Conservation (phyloP, 2,113 vertebrate genomes). For the Pelmatolapia mariae region DNA sequence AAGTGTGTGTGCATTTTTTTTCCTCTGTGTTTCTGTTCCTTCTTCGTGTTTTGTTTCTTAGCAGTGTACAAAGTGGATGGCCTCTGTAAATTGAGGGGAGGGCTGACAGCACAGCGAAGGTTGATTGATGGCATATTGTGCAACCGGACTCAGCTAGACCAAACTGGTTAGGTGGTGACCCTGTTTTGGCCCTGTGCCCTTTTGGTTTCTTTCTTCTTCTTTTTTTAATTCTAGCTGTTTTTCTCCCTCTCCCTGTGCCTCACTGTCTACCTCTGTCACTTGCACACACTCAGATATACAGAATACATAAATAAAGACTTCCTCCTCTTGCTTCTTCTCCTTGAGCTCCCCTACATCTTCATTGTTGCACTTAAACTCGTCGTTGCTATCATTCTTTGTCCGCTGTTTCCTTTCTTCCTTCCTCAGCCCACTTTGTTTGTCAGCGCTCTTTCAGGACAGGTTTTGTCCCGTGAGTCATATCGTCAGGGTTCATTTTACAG, state of each 20-base stretch:
- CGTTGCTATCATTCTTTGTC: slow-evolving; percentile 44
- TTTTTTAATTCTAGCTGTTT: slow-evolving; percentile 2
- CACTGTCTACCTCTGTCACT: background rate
- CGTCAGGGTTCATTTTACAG: slow-evolving; percentile 53
- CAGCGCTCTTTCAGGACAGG: slow-evolving; percentile 51
- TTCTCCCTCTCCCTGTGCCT: background rate
- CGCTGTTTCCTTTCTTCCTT: slow-evolving; percentile 60
- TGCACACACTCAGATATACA: background rate
- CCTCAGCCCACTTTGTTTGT: slow-evolving; percentile 55
- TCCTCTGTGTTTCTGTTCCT: background rate
- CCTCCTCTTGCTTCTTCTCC: slow-evolving; percentile 1
- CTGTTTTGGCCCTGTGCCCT: slow-evolving; percentile 51
- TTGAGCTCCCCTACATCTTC: background rate
- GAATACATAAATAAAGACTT: slow-evolving; percentile 21
- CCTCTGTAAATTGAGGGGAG: slow-evolving; percentile 52
- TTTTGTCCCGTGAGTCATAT: slow-evolving; percentile 60
- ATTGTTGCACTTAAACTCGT: slow-evolving; percentile 38
- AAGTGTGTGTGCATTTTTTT: background rate
- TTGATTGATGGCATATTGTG: slow-evolving; percentile 78
- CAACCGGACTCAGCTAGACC: slow-evolving; percentile 67
- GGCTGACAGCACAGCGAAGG: slow-evolving; percentile 59
- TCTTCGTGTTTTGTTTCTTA: slow-evolving; percentile 47
- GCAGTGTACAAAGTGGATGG: slow-evolving; percentile 58
- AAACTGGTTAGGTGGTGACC: slow-evolving; percentile 72
- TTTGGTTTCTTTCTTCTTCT: slow-evolving; percentile 2